These are phyloP conservation scores for Xenopus petersii DNA, from an alignment of 2,797 vertebrate genomes.

Conservation along the genomic window DNA sequence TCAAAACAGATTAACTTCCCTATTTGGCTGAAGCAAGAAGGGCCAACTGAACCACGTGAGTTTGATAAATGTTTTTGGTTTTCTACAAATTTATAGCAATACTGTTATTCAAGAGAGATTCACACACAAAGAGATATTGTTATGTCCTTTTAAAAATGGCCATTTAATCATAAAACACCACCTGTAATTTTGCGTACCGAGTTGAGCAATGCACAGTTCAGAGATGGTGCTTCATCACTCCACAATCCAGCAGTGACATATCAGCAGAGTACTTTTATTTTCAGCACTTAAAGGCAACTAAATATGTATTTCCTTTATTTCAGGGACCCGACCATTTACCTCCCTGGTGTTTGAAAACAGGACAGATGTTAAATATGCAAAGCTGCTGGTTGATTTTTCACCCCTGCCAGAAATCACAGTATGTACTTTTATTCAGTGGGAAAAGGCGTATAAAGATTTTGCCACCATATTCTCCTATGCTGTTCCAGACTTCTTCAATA, in stretches of 20 bases:
- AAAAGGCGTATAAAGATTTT: constrained; percentile 60
- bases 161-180: too few relatives aligned
- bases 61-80: too few relatives aligned
- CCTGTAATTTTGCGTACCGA: too few relatives aligned
- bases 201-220: too few relatives aligned
- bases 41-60: constrained; percentile 57
- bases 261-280: too few relatives aligned
- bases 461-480: constrained; percentile 83
- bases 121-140: too few relatives aligned
- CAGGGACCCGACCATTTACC: constrained; percentile 56
- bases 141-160: too few relatives aligned
- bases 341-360: constrained; percentile 73
- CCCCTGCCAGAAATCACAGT: constrained; percentile 69
- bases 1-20: constrained; percentile 52
- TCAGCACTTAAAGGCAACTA: too few relatives aligned
- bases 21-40: constrained; percentile 71
- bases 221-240: too few relatives aligned
- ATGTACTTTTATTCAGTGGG: constrained; percentile 82
- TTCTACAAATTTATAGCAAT: too few relatives aligned
- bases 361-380: constrained; percentile 69
- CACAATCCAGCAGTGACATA: too few relatives aligned
- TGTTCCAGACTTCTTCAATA: constrained; percentile 72
- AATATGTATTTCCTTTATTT: neutral
- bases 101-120: too few relatives aligned
- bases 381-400: constrained; percentile 69